phyloP scores from a whole-genome alignment of 2,888 invertebrate genomes.

The Phlogophora meticulosa region DNA sequence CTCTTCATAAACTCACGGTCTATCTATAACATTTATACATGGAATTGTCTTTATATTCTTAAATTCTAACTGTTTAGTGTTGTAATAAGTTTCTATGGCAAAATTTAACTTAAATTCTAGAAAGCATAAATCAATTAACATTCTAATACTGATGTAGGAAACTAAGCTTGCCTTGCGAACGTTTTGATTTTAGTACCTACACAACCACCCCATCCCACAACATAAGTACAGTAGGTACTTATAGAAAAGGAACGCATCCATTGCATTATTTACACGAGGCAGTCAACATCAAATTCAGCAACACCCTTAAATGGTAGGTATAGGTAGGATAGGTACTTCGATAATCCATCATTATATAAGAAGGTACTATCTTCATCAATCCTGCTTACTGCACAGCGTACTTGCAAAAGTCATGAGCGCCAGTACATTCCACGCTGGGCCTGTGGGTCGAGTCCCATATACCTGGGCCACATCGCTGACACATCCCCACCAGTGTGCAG shows the following conservation, averaged over 20 bases:
- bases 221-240: slow-evolving; percentile 8
- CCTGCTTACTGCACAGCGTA: slow-evolving; percentile 80
- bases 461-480: slow-evolving; percentile 97
- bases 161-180: slow-evolving; percentile 4
- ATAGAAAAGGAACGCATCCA: neutral
- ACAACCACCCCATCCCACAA: too few relatives aligned
- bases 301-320: neutral
- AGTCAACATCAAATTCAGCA: neutral
- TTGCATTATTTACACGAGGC: neutral
- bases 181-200: neutral
- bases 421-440: slow-evolving; percentile 96
- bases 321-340: neutral
- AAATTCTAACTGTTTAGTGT: slow-evolving; percentile 9
- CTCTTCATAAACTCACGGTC: slow-evolving; percentile 25
- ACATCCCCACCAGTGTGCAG: slow-evolving; percentile 96
- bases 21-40: slow-evolving; percentile 28
- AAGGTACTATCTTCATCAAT: neutral
- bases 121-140: slow-evolving; percentile 18
- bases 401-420: slow-evolving; percentile 92
- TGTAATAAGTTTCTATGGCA: slow-evolving; percentile 27
- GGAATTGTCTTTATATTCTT: neutral
- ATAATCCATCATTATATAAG: neutral
- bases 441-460: slow-evolving; percentile 98
- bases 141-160: slow-evolving; percentile 35
- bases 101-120: slow-evolving; percentile 17